Percentiles rank a stretch among this genome's conserved stretches.
Evolutionary conservation across 2,888 invertebrate species (phyloP).

Genomic region (Morpho achilles): DNA sequence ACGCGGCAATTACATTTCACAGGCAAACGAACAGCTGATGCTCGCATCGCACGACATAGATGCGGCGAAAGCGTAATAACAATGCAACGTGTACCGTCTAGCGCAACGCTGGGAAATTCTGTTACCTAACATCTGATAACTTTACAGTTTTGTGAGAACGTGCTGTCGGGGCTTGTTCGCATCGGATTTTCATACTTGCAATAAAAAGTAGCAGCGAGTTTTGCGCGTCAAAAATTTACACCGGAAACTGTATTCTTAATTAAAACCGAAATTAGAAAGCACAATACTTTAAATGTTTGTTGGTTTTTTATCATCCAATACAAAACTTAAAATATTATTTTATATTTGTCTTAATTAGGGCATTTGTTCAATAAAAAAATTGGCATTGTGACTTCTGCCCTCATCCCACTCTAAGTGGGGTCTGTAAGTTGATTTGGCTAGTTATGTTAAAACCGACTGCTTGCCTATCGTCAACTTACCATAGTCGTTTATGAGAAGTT

Average conservation of each 20-base stretch:
- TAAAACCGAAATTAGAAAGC: too few species aligned
- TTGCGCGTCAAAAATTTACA: not conserved
- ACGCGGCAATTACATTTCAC: slow-evolving; percentile 53
- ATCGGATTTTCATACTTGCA: slow-evolving; percentile 2
- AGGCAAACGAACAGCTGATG: slow-evolving; percentile 67
- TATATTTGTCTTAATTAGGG: too few species aligned
- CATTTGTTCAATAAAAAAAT: too few species aligned
- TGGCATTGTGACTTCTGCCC: too few species aligned
- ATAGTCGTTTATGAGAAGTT: too few species aligned
- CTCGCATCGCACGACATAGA: slow-evolving; percentile 58
- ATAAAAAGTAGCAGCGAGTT: slow-evolving; percentile 5
- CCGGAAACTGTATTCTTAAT: not conserved
- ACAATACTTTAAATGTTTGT: too few species aligned
- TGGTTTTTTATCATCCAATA: too few species aligned
- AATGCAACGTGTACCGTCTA: slow-evolving; percentile 30
- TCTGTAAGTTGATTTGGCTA: too few species aligned
- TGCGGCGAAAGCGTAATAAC: slow-evolving; percentile 59
- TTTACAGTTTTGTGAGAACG: slow-evolving; percentile 16
- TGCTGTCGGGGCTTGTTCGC: slow-evolving; percentile 1
- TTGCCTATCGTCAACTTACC: too few species aligned
- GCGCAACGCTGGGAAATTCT: slow-evolving; percentile 29
- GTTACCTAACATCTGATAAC: slow-evolving; percentile 36
- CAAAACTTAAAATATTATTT: too few species aligned
- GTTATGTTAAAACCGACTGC: too few species aligned
- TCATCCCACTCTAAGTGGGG: too few species aligned